A percentile compares a stretch with the other conserved stretches of the same genome.
These are phyloP conservation scores for Pseudomyrmex concolor DNA, from an alignment of 1,140 invertebrate genomes.

Conservation along the genomic window DNA sequence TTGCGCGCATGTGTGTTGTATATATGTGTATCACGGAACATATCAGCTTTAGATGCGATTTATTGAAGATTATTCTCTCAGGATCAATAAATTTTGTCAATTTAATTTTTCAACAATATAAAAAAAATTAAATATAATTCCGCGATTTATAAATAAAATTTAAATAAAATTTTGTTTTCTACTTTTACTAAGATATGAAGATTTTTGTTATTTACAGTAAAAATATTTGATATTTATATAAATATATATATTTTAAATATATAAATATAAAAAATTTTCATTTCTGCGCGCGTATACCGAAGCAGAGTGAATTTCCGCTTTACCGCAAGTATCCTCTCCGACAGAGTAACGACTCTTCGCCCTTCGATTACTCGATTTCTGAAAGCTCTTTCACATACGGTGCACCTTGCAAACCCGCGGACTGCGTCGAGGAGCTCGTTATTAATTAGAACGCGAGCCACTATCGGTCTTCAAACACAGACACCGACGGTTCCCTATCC, in stretches of 20 bases:
- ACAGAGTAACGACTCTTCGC: conserved; percentile 11
- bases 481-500: conserved; percentile 29
- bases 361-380: conserved; percentile 30
- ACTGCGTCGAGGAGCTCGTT: conserved; percentile 60
- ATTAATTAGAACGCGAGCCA: conserved; percentile 73
- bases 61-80: no score
- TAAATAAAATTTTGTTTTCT: no score
- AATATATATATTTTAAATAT: no score
- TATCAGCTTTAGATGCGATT: no score
- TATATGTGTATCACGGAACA: neutral
- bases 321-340: no score
- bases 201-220: no score
- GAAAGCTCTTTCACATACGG: conserved; percentile 41
- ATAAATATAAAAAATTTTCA: neutral
- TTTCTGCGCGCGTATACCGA: neutral
- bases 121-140: no score
- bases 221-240: no score
- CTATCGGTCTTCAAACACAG: conserved; percentile 72
- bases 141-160: no score
- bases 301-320: neutral
- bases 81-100: no score
- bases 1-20: neutral
- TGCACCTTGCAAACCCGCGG: conserved; percentile 31
- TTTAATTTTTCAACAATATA: no score
- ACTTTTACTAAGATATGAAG: no score